Evolutionary conservation across 2,888 invertebrate genomes (phyloP).

Genomic region (Xestoiulus laeticollis): DNA sequence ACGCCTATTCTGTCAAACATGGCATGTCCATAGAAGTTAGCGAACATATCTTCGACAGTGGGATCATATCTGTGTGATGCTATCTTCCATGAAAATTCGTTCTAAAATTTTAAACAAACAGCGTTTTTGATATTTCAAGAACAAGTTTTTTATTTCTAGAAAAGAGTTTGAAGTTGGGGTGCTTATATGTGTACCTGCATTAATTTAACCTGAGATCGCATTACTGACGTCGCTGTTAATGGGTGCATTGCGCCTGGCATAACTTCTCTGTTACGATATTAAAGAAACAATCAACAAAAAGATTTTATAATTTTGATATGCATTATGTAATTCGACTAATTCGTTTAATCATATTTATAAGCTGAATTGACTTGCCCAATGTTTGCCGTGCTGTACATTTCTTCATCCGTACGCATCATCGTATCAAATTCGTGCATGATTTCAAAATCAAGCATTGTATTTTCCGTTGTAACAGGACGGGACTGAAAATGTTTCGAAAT

Average conservation of each 20-base stretch:
- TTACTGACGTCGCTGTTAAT: neutral
- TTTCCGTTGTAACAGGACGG: slow-evolving; percentile 78
- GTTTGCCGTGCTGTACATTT: slow-evolving; percentile 76
- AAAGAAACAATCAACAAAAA: too few species aligned
- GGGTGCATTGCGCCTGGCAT: slow-evolving; percentile 23
- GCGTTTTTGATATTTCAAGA: neutral
- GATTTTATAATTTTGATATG: too few species aligned
- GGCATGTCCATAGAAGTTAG: neutral
- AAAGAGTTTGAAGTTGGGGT: neutral
- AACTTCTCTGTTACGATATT: slow-evolving; percentile 28
- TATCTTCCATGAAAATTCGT: slow-evolving; percentile 1
- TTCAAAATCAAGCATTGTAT: slow-evolving; percentile 80
- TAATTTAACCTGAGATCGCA: neutral
- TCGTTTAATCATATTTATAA: too few species aligned
- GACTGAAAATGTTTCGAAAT: slow-evolving; percentile 66
- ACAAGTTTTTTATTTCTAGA: neutral
- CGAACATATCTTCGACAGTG: neutral
- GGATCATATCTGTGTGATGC: slow-evolving; percentile 34
- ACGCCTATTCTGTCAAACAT: slow-evolving; percentile 31
- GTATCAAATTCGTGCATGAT: slow-evolving; percentile 80
- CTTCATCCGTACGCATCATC: slow-evolving; percentile 72
- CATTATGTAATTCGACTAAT: too few species aligned
- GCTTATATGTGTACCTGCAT: neutral
- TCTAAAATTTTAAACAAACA: neutral
- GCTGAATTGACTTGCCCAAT: slow-evolving; percentile 69